Conservation (phyloP, 2,113 vertebrate genomes). For the Misgurnus anguillicaudatus region DNA sequence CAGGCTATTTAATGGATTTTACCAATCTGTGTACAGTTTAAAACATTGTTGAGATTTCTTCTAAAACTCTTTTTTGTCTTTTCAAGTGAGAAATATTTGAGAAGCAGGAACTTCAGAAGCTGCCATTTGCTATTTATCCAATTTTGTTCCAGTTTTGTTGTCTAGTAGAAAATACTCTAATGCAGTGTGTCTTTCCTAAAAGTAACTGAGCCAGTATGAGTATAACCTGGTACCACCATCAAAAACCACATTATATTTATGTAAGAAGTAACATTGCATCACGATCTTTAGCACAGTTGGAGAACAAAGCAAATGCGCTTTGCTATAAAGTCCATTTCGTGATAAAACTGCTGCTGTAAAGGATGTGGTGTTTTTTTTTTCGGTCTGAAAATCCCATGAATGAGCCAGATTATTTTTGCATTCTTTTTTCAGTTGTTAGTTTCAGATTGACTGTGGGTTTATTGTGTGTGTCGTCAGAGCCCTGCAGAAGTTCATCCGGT, state of each 20-base stretch:
- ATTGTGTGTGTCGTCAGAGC: background rate
- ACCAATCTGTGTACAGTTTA: too few species aligned
- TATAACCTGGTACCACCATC: background rate
- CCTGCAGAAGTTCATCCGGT: background rate
- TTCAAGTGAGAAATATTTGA: too few species aligned
- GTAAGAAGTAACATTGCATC: background rate
- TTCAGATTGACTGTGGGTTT: conserved; percentile 8
- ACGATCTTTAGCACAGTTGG: background rate
- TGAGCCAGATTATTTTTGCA: conserved; percentile 6
- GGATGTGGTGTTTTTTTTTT: background rate
- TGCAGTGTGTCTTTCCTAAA: background rate
- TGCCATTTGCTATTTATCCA: too few species aligned
- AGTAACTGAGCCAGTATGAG: too few species aligned
- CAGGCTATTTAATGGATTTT: too few species aligned
- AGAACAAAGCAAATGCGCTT: conserved; percentile 15
- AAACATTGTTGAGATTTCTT: too few species aligned
- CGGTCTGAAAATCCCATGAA: conserved; percentile 23
- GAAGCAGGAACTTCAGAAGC: background rate
- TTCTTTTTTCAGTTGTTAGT: background rate
- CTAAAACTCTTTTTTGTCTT: too few species aligned
- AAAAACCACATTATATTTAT: background rate
- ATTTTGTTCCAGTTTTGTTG: too few species aligned
- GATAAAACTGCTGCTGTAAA: background rate
- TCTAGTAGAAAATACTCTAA: background rate
- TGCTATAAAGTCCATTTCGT: conserved; percentile 1